Evolutionary conservation across 2,888 invertebrate species (phyloP).

Genomic region (Melanostoma mellinum): DNA sequence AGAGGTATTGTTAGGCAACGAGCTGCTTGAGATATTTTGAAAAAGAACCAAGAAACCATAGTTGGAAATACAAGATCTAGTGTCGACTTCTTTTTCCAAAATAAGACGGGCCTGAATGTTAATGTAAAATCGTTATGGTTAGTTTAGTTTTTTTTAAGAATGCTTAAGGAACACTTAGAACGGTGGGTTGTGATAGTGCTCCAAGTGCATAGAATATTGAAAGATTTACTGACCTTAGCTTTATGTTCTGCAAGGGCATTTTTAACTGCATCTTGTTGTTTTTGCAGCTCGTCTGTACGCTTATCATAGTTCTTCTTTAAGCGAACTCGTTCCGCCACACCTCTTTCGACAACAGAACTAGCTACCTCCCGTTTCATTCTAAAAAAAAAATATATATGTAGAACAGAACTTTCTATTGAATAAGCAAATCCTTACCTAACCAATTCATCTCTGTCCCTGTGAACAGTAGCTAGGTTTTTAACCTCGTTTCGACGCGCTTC

Average conservation of each 20-base stretch:
- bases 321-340: constrained; percentile 93
- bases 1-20: constrained; percentile 41
- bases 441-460: constrained; percentile 95
- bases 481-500: constrained; percentile 93
- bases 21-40: constrained; percentile 75
- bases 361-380: constrained; percentile 82
- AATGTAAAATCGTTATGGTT: constrained; percentile 10
- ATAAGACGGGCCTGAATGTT: constrained; percentile 79
- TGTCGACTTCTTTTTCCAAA: constrained; percentile 81
- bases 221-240: constrained; percentile 83
- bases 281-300: constrained; percentile 88
- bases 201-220: background rate
- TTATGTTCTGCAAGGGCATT: constrained; percentile 87
- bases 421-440: constrained; percentile 85
- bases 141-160: background rate
- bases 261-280: constrained; percentile 90
- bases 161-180: too few species aligned
- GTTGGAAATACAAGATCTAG: constrained; percentile 79
- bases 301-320: constrained; percentile 90
- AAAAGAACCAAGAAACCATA: constrained; percentile 81
- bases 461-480: constrained; percentile 92
- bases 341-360: constrained; percentile 89
- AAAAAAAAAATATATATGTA: background rate
- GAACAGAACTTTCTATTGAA: background rate
- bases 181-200: too few species aligned